Base-by-base conservation (phyloP, 2,888 invertebrate species). In the Boloria euphrosyne region DNA sequence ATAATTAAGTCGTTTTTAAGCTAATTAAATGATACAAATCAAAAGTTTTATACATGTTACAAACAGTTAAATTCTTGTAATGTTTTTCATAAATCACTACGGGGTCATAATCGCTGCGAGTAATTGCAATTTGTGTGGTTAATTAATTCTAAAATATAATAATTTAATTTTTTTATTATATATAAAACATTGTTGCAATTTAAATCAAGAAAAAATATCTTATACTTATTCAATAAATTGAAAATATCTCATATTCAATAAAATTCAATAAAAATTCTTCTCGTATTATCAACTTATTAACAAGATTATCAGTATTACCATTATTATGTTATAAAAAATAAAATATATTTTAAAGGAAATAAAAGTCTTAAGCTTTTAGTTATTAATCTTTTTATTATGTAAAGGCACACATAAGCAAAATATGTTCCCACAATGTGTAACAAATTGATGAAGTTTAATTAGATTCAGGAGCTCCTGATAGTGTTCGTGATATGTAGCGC, bases 381-480 rank as follows among this genome's bases (percentile, higher is more conserved):
- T 10, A 57, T 5, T 38, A 16, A 27, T 43, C 18, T 18, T 14
- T n/a, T 38, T 44, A 55, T 43, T 43, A 55, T 18, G 5, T 22
- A 4, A 5, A 16, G 44, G 46, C 50, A 44, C 43, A 16, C 57
- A 58, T 27, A 51, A 47, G 49, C 4, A 4, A 52, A 50, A 58
- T 31, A 16, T 46, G 58, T 58, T 65, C 58, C 59, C 58, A 52
- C 52, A 65, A 47, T 57, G 57, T 57, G 57, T 58, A 65, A 59
- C 65, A 31, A 65, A 65, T 46, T 50, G 58, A 65, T 59, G 59
- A 63, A 65, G 65, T 65, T 65, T 52, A 65, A 65, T 65, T 65
- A 65, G 58, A 65, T 65, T 65, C 65, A 65, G 58, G 52, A 59
- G 65, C 43, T 51, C 31, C 65, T 59, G 65, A 59, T 59, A 65